phyloP scores from a whole-genome alignment of 2,888 invertebrate genomes.

The Rhingia campestris region DNA sequence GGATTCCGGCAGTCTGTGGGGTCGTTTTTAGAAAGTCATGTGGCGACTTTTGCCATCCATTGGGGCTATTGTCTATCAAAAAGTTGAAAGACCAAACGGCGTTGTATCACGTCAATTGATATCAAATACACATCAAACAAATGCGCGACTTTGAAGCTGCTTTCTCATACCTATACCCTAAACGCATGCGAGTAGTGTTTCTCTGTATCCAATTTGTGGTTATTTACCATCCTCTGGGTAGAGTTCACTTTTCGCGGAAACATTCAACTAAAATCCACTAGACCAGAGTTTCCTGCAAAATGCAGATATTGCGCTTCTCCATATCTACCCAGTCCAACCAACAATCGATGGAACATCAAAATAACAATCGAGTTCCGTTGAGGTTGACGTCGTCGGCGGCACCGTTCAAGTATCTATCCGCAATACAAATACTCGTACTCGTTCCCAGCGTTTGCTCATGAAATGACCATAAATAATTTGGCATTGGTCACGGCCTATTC shows the following conservation, averaged over 20 bases:
- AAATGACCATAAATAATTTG: conserved; percentile 72
- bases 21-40: conserved; percentile 53
- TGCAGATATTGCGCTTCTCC: background rate
- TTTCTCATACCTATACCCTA: too few relatives aligned
- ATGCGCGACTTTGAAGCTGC: conserved; percentile 48
- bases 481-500: conserved; percentile 39
- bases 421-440: too few relatives aligned
- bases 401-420: too few relatives aligned
- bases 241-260: conserved; percentile 15
- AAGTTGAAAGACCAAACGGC: conserved; percentile 32
- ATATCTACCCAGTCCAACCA: conserved; percentile 11
- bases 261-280: conserved; percentile 43
- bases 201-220: conserved; percentile 27
- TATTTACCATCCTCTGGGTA: conserved; percentile 35
- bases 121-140: conserved; percentile 53
- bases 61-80: conserved; percentile 36
- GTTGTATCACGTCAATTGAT: conserved; percentile 61
- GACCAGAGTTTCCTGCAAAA: conserved; percentile 35
- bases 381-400: conserved; percentile 35
- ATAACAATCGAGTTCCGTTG: conserved; percentile 65
- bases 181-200: too few relatives aligned
- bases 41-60: background rate
- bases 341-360: conserved; percentile 62
- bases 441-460: conserved; percentile 44
- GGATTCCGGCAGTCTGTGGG: conserved; percentile 4